Percentiles rank a stretch among this genome's conserved stretches.
phyloP scores from a whole-genome alignment of 1,140 invertebrate species.

The Meloidogyne hapla region DNA sequence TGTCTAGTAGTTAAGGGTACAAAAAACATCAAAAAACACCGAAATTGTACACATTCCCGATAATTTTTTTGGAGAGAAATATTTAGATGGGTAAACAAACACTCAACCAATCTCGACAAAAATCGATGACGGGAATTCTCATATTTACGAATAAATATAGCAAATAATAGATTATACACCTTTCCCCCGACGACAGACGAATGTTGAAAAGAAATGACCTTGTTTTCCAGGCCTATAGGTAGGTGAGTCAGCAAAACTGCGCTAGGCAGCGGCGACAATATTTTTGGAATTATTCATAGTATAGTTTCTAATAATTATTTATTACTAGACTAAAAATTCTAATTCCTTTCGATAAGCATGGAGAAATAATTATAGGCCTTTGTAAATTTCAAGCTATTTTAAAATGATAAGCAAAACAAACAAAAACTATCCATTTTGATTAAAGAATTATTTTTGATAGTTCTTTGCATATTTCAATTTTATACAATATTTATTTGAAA shows the following conservation, averaged over 20 bases:
- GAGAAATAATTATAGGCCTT: not conserved
- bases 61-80: not conserved
- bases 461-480: not conserved
- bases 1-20: not conserved
- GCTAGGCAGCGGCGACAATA: not conserved
- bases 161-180: not conserved
- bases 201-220: not conserved
- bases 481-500: not conserved
- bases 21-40: not conserved
- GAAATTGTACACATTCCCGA: not conserved
- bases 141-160: not conserved
- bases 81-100: not conserved
- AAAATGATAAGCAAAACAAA: not conserved
- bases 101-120: slow-evolving; percentile 3
- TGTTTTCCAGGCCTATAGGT: not conserved
- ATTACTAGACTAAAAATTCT: not conserved
- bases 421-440: not conserved
- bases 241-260: not conserved
- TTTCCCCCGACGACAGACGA: not conserved
- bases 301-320: not conserved
- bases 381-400: not conserved
- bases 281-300: slow-evolving; percentile 1
- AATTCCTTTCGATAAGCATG: not conserved
- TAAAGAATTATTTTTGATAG: too few species aligned
- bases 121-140: not conserved